Evolutionary conservation across 1,140 invertebrate species (phyloP).

Genomic region (Antheraea pernyi): DNA sequence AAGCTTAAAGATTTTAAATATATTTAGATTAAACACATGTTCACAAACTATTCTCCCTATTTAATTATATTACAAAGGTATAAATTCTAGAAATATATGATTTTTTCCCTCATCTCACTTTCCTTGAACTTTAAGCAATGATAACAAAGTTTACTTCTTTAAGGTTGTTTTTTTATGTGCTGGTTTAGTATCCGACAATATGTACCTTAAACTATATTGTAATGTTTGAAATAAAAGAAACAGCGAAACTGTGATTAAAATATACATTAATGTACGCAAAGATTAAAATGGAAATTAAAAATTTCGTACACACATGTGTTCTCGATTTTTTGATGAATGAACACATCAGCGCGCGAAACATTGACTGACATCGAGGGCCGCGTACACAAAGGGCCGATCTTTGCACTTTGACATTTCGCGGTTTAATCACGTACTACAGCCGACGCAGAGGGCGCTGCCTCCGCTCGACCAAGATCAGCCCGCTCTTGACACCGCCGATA

Average conservation of each 20-base stretch:
- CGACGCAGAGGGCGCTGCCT: slow-evolving; percentile 29
- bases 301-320: background rate
- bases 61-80: no score
- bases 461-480: slow-evolving; percentile 35
- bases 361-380: slow-evolving; percentile 43
- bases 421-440: slow-evolving; percentile 62
- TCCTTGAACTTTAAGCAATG: no score
- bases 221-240: background rate
- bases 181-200: no score
- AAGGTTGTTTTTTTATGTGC: no score
- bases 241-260: background rate
- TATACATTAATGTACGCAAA: background rate
- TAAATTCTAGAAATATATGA: no score
- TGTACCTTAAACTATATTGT: no score
- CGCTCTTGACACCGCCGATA: slow-evolving; percentile 56
- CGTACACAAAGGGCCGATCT: slow-evolving; percentile 47
- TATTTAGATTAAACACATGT: no score
- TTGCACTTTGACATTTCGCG: slow-evolving; percentile 67
- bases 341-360: slow-evolving; percentile 47
- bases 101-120: no score
- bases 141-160: no score
- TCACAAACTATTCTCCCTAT: no score
- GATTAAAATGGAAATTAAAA: background rate
- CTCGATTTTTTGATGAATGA: slow-evolving; percentile 58
- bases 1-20: no score